phyloP scores from a whole-genome alignment of 2,888 invertebrate genomes.

The Diaphora mendica region DNA sequence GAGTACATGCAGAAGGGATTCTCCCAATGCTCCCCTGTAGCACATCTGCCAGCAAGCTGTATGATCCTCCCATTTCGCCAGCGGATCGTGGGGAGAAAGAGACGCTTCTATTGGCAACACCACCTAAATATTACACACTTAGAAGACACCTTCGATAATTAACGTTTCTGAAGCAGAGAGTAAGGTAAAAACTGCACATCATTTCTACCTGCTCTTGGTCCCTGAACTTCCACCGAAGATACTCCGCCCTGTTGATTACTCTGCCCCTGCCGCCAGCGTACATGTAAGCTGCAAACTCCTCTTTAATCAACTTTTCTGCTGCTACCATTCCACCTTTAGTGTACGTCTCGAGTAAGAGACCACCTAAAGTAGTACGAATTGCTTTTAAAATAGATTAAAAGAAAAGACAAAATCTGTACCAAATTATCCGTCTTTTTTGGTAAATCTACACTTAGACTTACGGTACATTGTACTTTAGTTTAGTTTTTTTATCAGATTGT shows the following conservation, averaged over 20 bases:
- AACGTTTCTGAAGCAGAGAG: background rate
- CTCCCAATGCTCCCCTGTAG: conserved; percentile 97
- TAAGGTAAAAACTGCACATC: background rate
- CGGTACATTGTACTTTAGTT: too few relatives aligned
- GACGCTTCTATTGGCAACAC: conserved; percentile 95
- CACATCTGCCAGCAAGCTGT: conserved; percentile 99
- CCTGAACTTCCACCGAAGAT: conserved; percentile 95
- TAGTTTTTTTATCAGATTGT: too few relatives aligned
- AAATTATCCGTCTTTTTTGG: too few relatives aligned
- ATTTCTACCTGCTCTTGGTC: conserved; percentile 90
- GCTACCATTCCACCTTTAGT: conserved; percentile 93
- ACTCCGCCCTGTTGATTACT: conserved; percentile 94
- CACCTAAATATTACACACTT: conserved; percentile 74
- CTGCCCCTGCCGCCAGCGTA: conserved; percentile 94
- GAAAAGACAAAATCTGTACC: background rate
- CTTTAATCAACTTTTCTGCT: conserved; percentile 93
- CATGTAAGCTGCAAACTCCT: conserved; percentile 95
- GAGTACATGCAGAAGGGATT: conserved; percentile 96
- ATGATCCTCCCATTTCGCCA: conserved; percentile 95
- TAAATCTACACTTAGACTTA: too few relatives aligned
- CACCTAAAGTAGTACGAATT: conserved; percentile 83
- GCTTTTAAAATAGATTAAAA: background rate
- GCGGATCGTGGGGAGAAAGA: conserved; percentile 93
- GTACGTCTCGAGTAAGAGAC: conserved; percentile 95
- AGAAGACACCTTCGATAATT: background rate